A percentile compares a stretch with the other conserved stretches of the same genome.
Conservation (phyloP, 2,113 vertebrate species). For the Xenopus tropicalis region DNA sequence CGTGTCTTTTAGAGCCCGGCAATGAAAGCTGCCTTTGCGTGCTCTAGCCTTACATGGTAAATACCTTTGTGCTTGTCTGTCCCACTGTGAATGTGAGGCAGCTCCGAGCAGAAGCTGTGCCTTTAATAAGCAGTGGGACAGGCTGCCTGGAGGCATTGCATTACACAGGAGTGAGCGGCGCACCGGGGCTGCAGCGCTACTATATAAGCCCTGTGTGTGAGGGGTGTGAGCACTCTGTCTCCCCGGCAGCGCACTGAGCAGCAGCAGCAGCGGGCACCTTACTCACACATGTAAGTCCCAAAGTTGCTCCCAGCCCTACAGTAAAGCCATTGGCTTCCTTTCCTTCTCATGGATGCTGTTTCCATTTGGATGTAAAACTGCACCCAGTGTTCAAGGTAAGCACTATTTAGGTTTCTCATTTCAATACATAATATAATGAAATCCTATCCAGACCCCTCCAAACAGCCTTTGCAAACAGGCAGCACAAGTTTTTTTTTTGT, state of each 20-base stretch:
- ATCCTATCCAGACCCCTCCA: too few relatives aligned
- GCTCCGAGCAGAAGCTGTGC: conserved; percentile 22
- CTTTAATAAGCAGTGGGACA: conserved; percentile 28
- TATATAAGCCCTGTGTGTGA: conserved; percentile 33
- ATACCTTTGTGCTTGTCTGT: conserved; percentile 14
- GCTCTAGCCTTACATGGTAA: conserved; percentile 33
- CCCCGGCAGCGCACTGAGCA: conserved; percentile 13
- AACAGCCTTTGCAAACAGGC: too few relatives aligned
- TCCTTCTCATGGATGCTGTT: conserved; percentile 14
- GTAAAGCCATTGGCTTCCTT: conserved; percentile 1
- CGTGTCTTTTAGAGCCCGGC: too few relatives aligned
- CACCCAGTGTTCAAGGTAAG: conserved; percentile 9
- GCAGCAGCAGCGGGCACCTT: conserved; percentile 2
- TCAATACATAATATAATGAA: too few relatives aligned
- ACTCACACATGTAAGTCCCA: neutral
- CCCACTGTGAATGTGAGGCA: conserved; percentile 14
- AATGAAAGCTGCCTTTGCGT: too few relatives aligned
- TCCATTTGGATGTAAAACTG: neutral
- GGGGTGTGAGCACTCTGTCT: conserved; percentile 8
- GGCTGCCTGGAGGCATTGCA: conserved; percentile 36
- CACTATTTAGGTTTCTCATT: too few relatives aligned
- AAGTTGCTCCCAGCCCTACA: neutral
- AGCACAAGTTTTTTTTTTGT: too few relatives aligned
- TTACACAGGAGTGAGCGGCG: conserved; percentile 31
- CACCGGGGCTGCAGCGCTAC: conserved; percentile 17